Evolutionary conservation across 1,140 invertebrate genomes (phyloP).

Genomic region (Choristoneura fumiferana): DNA sequence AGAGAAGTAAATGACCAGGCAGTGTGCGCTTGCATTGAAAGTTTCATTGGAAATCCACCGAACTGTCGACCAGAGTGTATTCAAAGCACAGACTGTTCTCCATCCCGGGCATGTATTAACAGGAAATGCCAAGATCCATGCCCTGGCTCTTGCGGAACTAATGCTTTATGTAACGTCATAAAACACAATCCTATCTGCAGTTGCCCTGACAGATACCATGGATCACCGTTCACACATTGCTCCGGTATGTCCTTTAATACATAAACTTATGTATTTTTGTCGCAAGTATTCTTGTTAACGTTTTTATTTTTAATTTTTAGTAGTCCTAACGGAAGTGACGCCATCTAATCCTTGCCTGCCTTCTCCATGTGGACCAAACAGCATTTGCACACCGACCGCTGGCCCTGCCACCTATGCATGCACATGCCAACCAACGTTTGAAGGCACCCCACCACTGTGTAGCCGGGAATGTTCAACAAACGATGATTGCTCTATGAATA

Average conservation of each 20-base stretch:
- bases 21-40: conserved; percentile 83
- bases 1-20: conserved; percentile 82
- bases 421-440: conserved; percentile 82
- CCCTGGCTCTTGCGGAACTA: conserved; percentile 85
- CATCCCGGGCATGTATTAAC: conserved; percentile 84
- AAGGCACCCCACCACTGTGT: conserved; percentile 84
- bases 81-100: conserved; percentile 84
- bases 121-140: conserved; percentile 89
- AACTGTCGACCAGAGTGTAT: conserved; percentile 87
- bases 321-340: conserved; percentile 56
- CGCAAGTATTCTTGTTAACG: conserved; percentile 15
- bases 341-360: conserved; percentile 84
- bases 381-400: conserved; percentile 81
- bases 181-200: conserved; percentile 88
- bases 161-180: conserved; percentile 84
- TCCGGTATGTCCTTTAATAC: conserved; percentile 76
- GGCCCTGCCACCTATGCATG: conserved; percentile 82
- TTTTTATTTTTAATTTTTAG: conserved; percentile 33
- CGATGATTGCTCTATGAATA: conserved; percentile 83
- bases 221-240: conserved; percentile 86
- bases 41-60: conserved; percentile 84
- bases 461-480: conserved; percentile 86
- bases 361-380: conserved; percentile 85
- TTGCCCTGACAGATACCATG: conserved; percentile 84
- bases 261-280: conserved; percentile 8